Percentiles rank a stretch among this genome's conserved stretches.
phyloP scores from a whole-genome alignment of 2,797 vertebrate species.

The Hippopotamyrus pictus region DNA sequence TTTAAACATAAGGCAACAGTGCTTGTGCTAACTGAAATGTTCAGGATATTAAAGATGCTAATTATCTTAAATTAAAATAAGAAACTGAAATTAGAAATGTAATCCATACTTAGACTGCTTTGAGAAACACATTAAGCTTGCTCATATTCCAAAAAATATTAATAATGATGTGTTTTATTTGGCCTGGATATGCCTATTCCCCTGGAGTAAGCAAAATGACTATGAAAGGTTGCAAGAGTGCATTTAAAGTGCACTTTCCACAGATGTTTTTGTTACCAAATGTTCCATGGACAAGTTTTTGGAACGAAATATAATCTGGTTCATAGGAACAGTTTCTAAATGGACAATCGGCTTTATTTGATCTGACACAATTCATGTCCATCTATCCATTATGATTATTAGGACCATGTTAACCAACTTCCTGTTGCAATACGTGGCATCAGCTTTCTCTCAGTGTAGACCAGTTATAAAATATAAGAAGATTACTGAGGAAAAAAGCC shows the following conservation, averaged over 20 bases:
- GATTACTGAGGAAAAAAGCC: slow-evolving; percentile 62
- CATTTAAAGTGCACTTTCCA: slow-evolving; percentile 7
- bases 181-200: neutral
- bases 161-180: neutral
- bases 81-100: slow-evolving; percentile 1
- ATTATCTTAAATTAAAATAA: neutral
- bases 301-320: slow-evolving; percentile 33
- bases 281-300: slow-evolving; percentile 6
- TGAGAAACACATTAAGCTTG: slow-evolving; percentile 4
- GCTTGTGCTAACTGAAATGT: neutral
- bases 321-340: slow-evolving; percentile 26
- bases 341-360: slow-evolving; percentile 27
- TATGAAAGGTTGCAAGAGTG: slow-evolving; percentile 3
- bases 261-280: slow-evolving; percentile 7
- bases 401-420: slow-evolving; percentile 42
- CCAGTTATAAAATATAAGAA: slow-evolving; percentile 53
- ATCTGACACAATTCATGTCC: slow-evolving; percentile 35
- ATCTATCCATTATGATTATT: slow-evolving; percentile 41
- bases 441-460: slow-evolving; percentile 45
- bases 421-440: slow-evolving; percentile 37
- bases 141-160: neutral
- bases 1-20: neutral
- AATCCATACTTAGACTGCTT: neutral
- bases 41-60: neutral
- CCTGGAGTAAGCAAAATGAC: neutral